Conservation (phyloP, 2,888 invertebrate genomes). For the Euzophera pinguis region DNA sequence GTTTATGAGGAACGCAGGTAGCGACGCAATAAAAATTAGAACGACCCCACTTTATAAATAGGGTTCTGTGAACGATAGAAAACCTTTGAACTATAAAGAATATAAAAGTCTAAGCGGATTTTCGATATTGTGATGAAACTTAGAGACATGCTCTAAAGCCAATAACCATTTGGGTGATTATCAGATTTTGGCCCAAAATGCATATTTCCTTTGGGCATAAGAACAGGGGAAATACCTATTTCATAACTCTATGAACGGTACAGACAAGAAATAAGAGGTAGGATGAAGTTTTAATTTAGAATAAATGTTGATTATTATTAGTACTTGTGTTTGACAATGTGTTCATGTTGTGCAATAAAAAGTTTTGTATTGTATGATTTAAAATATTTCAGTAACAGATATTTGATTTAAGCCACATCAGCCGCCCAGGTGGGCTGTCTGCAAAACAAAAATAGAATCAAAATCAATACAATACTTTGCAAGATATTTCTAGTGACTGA, state of each 20-base stretch:
- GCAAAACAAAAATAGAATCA: slow-evolving; percentile 55
- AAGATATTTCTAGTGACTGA: slow-evolving; percentile 40
- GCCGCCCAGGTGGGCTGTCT: slow-evolving; percentile 40
- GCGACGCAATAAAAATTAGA: slow-evolving; percentile 41
- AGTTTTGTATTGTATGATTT: too few species aligned
- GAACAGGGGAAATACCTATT: too few species aligned
- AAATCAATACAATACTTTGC: slow-evolving; percentile 60
- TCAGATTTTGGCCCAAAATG: too few species aligned
- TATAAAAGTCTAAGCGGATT: slow-evolving; percentile 1
- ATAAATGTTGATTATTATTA: too few species aligned
- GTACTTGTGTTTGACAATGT: too few species aligned
- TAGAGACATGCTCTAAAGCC: slow-evolving; percentile 5
- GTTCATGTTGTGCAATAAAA: too few species aligned
- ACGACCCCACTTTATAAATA: slow-evolving; percentile 21
- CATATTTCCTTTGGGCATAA: too few species aligned
- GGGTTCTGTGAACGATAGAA: slow-evolving; percentile 19
- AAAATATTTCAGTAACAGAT: too few species aligned
- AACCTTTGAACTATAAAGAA: slow-evolving; percentile 9
- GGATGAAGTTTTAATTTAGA: too few species aligned
- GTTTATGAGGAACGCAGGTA: slow-evolving; percentile 42
- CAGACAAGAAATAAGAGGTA: too few species aligned
- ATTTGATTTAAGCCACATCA: slow-evolving; percentile 26
- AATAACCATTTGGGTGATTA: too few species aligned
- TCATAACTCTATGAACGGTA: too few species aligned
- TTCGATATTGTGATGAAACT: background rate